Base-by-base conservation (phyloP, 1,140 invertebrate genomes). In the Diuraphis noxia region DNA sequence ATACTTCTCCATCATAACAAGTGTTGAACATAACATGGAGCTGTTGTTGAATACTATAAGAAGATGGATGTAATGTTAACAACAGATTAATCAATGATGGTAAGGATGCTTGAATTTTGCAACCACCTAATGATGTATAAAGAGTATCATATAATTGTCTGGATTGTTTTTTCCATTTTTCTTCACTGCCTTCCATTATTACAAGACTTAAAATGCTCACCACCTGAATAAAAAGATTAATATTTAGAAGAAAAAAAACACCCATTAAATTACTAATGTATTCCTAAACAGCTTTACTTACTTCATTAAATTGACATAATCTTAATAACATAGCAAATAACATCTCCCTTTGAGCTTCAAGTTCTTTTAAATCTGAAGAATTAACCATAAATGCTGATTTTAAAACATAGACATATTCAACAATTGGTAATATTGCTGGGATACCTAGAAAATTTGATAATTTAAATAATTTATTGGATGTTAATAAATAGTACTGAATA, bases 271-370 rank as follows among this genome's bases (percentile, higher is more conserved):
- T 23, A 86, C 17, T n/a, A 88, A 36, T 30, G 0, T 34, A 30
- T 7, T 10, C 19, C n/a, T 41, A 91, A 46, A 90, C 8, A 46
- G 17, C 36, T 8, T 43, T 84, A 56, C 81, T 89, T 93, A 97
- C 96, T 94, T 97, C 95, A 88, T 95, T 95, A 94, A 97, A 96
- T 81, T 97, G 95, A 92, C 96, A 95, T 2, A 98, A 95, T 93
- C 97, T 95, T 43, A 98, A 94, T 41, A 98, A 93, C 96, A 98
- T 98, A 7, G 97, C 96, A 92, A 98, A 96, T 2, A 98, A 94
- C 9, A 98, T 97, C 93, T 98, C 98, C 91, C 96, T 95, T 81
- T 98, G 98, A 0, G 97, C 97, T 93, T 98, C 97, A 10, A 98
- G 94, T 93, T 98, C 97, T 93, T 96, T 96, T 77, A 95, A 95